Conservation (phyloP, 2,113 vertebrate species). For the Ceyx cyanopectus region DNA sequence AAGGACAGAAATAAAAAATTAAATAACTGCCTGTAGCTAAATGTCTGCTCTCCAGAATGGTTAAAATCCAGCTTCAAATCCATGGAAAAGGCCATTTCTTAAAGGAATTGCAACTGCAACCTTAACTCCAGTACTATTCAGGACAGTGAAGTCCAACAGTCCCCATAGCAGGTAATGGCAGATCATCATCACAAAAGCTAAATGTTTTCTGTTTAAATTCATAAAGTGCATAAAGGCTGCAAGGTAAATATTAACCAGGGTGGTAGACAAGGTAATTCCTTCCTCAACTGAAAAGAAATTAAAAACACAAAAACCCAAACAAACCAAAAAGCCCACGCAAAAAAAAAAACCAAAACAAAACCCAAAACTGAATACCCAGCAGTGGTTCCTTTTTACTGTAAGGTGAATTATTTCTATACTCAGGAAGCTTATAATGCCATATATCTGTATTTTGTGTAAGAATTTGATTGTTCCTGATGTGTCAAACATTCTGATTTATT, state of each 20-base stretch:
- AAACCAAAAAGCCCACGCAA: neutral
- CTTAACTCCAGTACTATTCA: neutral
- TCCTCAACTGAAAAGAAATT: neutral
- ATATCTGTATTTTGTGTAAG: neutral
- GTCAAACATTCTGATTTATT: neutral
- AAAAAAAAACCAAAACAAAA: too few species aligned
- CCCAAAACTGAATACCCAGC: neutral
- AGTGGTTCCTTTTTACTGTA: neutral
- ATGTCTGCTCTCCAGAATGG: neutral
- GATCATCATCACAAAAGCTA: neutral
- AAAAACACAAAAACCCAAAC: neutral
- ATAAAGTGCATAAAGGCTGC: neutral
- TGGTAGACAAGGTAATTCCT: neutral
- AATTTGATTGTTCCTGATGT: neutral
- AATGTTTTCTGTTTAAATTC: neutral
- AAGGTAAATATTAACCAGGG: neutral
- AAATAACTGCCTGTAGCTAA: slow-evolving; percentile 8
- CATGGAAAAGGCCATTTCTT: neutral
- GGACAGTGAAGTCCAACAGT: neutral
- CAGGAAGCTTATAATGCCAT: neutral
- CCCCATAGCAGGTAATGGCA: neutral
- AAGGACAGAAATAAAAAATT: slow-evolving; percentile 23
- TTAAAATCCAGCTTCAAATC: neutral
- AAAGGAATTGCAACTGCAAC: neutral
- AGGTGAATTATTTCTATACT: neutral